These are phyloP conservation scores for Drosophila lini DNA, from an alignment of 1,140 invertebrate species.

Conservation along the genomic window DNA sequence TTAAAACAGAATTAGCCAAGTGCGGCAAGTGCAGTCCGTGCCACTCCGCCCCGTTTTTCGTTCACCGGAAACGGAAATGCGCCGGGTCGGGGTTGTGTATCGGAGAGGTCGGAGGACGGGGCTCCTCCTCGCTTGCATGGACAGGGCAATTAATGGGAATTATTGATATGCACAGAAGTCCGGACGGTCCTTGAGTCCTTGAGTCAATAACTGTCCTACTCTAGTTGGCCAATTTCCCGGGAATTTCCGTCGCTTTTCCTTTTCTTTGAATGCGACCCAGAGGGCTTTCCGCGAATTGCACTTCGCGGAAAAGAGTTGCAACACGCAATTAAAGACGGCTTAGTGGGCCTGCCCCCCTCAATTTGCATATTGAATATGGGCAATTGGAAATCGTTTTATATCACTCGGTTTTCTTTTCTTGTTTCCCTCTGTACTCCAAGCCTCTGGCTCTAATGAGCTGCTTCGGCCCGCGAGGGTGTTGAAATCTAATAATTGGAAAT, in stretches of 20 bases:
- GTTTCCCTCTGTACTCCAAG: neutral
- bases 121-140: constrained; percentile 16
- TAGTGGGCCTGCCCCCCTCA: constrained; percentile 13
- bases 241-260: constrained; percentile 31
- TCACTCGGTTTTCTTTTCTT: neutral
- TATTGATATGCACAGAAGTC: constrained; percentile 37
- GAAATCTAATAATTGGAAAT: constrained; percentile 68
- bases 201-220: constrained; percentile 46
- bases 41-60: neutral
- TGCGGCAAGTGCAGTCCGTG: constrained; percentile 53
- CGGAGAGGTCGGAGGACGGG: neutral
- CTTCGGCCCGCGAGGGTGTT: constrained; percentile 17
- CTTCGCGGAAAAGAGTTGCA: constrained; percentile 37
- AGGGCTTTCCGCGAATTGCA: constrained; percentile 58
- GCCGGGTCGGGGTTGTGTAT: neutral
- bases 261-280: constrained; percentile 46
- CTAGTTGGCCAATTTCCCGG: constrained; percentile 37
- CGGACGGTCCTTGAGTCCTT: constrained; percentile 18
- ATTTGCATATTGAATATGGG: constrained; percentile 48
- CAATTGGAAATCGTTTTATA: constrained; percentile 19
- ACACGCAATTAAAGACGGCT: constrained; percentile 41
- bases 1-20: constrained; percentile 75
- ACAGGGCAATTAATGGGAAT: constrained; percentile 50
- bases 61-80: constrained; percentile 51
- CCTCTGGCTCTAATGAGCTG: constrained; percentile 55